phyloP scores from a whole-genome alignment of 2,113 vertebrate genomes.

The Coreoperca whiteheadi region DNA sequence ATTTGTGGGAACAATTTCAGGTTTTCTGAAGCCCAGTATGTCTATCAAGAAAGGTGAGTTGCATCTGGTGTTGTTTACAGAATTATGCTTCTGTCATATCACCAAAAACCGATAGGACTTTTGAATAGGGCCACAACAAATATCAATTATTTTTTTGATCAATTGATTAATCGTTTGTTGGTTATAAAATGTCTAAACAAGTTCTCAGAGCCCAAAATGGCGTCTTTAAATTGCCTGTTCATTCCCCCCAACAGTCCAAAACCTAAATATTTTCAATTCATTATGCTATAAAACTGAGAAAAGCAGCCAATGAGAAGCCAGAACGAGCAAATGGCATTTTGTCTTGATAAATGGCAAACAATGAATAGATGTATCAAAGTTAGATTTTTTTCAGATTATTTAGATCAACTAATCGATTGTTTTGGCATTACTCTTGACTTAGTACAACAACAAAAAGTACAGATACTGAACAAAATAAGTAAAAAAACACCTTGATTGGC shows the following conservation, averaged over 20 bases:
- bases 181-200: background rate
- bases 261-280: background rate
- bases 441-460: too few relatives aligned
- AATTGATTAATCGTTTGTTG: too few relatives aligned
- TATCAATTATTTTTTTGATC: background rate
- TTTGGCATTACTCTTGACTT: background rate
- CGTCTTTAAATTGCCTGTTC: background rate
- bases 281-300: background rate
- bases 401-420: too few relatives aligned
- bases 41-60: conserved; percentile 31
- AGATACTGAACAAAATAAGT: too few relatives aligned
- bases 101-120: background rate
- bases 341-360: background rate
- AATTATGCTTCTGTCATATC: background rate
- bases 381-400: too few relatives aligned
- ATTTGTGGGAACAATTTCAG: conserved; percentile 47
- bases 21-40: conserved; percentile 24
- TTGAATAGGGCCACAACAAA: background rate
- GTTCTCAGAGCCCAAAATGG: background rate
- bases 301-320: background rate
- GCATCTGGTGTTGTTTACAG: conserved; percentile 16
- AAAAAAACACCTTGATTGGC: too few relatives aligned
- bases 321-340: background rate
- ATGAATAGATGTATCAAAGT: too few relatives aligned
- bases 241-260: background rate